phyloP scores from a whole-genome alignment of 2,797 vertebrate genomes.

The Gymnoscopelus braueri region DNA sequence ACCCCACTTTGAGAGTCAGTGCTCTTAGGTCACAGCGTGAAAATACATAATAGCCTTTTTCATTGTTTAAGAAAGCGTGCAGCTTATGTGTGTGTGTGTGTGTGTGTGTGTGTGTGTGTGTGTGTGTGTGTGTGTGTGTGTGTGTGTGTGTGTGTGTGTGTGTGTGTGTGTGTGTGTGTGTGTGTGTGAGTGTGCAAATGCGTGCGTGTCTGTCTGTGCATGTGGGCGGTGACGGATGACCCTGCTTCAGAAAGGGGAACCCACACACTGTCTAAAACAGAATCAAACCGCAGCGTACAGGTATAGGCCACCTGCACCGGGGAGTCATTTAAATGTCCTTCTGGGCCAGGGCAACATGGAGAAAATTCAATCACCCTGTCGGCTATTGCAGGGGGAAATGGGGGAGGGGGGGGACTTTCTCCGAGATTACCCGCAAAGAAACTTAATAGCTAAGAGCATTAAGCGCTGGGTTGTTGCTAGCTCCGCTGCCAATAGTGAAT shows the following conservation, averaged over 20 bases:
- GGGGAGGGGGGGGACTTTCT: conserved; percentile 50
- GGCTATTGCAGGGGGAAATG: conserved; percentile 41
- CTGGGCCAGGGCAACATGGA: conserved; percentile 68
- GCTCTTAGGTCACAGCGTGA: background rate
- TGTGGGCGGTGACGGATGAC: conserved; percentile 78
- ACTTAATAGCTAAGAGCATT: conserved; percentile 87
- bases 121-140: background rate
- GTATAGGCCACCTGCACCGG: conserved; percentile 75
- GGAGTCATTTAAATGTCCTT: conserved; percentile 79
- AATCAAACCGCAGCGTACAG: conserved; percentile 70
- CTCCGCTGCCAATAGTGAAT: conserved; percentile 93
- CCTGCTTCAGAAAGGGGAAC: conserved; percentile 63
- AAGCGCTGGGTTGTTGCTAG: conserved; percentile 87
- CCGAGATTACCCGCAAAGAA: conserved; percentile 84
- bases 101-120: background rate
- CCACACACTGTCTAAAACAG: conserved; percentile 65
- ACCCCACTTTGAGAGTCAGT: background rate
- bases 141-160: background rate
- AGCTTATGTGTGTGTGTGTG: conserved; percentile 50
- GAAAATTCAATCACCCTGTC: conserved; percentile 80
- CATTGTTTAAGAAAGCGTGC: conserved; percentile 68
- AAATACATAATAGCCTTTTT: conserved; percentile 61
- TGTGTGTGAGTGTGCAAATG: background rate
- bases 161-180: background rate
- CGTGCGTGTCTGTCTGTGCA: conserved; percentile 4